phyloP scores from a whole-genome alignment of 64 coral and sea anemone species.

The Platygyra sinensis region DNA sequence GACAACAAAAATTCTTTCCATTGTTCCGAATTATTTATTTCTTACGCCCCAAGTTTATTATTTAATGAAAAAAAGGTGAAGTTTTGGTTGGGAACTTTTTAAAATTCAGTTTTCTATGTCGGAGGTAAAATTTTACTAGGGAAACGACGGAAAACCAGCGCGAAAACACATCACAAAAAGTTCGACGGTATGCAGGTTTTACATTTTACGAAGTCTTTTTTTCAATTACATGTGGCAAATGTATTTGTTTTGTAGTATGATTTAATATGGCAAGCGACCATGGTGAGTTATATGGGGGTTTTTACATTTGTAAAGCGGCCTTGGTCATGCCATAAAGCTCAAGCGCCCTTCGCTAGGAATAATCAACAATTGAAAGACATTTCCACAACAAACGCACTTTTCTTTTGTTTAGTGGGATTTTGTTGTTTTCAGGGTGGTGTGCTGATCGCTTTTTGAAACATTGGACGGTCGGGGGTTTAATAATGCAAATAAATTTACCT shows the following conservation, averaged over 20 bases:
- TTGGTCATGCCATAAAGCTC: not conserved
- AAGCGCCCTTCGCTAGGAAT: not conserved
- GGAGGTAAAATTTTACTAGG: not conserved
- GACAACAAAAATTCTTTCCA: slow-evolving; percentile 5
- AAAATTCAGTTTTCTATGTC: not conserved
- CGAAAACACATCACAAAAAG: not conserved
- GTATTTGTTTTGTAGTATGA: slow-evolving; percentile 20
- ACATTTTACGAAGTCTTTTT: no score
- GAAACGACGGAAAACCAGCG: no score
- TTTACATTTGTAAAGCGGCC: slow-evolving; percentile 27
- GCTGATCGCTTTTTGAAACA: slow-evolving; percentile 17
- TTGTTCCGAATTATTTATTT: not conserved
- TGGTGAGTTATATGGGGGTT: not conserved
- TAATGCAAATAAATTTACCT: slow-evolving; percentile 3
- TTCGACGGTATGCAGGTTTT: not conserved
- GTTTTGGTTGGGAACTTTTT: not conserved
- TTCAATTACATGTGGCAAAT: not conserved
- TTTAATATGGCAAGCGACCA: slow-evolving; percentile 24
- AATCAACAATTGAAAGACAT: not conserved
- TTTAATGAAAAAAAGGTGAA: not conserved
- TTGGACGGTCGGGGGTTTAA: slow-evolving; percentile 18
- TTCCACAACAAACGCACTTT: slow-evolving; percentile 15
- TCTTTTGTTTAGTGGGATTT: slow-evolving; percentile 1
- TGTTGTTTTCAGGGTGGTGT: slow-evolving; percentile 34
- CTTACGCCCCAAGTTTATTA: not conserved